A percentile compares a stretch with the other conserved stretches of the same genome.
Conservation (phyloP, 2,797 vertebrate genomes). For the Hipposideros larvatus region DNA sequence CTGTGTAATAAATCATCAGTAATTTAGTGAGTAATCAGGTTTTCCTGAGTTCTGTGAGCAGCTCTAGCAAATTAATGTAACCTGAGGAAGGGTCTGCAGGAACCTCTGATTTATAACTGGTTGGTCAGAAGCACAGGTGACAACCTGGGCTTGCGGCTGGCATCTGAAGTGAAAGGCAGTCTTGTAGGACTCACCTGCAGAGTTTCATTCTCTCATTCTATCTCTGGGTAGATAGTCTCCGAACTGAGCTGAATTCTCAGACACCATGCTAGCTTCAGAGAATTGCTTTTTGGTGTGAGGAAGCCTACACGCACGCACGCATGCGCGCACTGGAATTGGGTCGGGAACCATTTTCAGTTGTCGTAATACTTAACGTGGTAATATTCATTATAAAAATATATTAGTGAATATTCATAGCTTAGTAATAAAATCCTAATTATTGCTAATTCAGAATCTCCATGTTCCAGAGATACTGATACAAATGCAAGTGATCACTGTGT, state of each 20-base stretch:
- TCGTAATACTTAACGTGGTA: not conserved
- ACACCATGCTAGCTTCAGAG: not conserved
- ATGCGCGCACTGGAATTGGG: not conserved
- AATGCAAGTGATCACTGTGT: not conserved
- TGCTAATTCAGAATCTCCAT: not conserved
- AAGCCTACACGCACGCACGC: not conserved
- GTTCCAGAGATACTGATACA: not conserved
- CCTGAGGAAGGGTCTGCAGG: not conserved
- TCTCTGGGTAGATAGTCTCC: not conserved
- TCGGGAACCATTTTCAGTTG: not conserved
- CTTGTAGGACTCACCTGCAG: not conserved
- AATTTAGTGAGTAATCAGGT: not conserved
- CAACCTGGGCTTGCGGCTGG: not conserved
- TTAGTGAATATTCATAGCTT: not conserved
- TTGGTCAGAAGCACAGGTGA: not conserved
- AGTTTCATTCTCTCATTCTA: not conserved
- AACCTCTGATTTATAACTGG: not conserved
- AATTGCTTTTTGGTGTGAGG: not conserved
- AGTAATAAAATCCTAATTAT: not conserved
- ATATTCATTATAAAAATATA: not conserved
- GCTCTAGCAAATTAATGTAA: not conserved
- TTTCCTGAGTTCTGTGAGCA: not conserved
- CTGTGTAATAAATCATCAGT: not conserved
- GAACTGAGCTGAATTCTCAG: not conserved
- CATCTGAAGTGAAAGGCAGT: not conserved